A percentile compares a stretch with the other conserved stretches of the same genome.
Conservation (phyloP, 2,113 vertebrate species). For the Macrotis lagotis region DNA sequence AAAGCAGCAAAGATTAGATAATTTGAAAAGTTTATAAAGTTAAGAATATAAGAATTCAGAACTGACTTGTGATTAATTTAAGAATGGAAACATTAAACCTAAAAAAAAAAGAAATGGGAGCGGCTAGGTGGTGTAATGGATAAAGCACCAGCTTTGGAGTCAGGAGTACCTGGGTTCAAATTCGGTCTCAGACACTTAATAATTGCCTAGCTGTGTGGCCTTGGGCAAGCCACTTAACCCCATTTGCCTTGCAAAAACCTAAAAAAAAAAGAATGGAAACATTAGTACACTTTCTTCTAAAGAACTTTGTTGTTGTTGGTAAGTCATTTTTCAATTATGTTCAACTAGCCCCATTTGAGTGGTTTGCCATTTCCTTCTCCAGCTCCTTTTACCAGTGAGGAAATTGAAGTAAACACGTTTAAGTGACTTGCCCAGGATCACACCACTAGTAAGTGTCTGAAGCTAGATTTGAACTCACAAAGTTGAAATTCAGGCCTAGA, state of each 20-base stretch:
- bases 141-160: no score
- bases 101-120: no score
- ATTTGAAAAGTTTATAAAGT: constrained; percentile 30
- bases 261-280: neutral
- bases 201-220: no score
- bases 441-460: neutral
- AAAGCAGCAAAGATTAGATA: constrained; percentile 36
- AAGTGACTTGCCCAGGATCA: neutral
- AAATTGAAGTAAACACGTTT: neutral
- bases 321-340: neutral
- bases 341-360: neutral
- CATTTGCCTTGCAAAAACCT: no score
- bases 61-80: neutral
- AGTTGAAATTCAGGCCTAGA: neutral
- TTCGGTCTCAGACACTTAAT: no score
- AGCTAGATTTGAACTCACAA: neutral
- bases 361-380: neutral
- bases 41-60: constrained; percentile 5
- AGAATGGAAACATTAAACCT: neutral
- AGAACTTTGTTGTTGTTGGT: neutral
- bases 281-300: neutral
- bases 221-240: no score
- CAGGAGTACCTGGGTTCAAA: no score
- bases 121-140: no score
- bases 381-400: neutral